Evolutionary conservation across 2,113 vertebrate species (phyloP).

Genomic region (human (Homo sapiens)): GRCh38 chr2:36131501-36132000

Average conservation of each 20-base stretch:
- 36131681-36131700: not conserved
- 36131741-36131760: conserved; percentile 3
- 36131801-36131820: not conserved
- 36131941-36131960: not conserved
- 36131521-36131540: not conserved
- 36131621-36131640: not conserved
- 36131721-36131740: not conserved
- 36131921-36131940: not conserved
- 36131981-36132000: not conserved
- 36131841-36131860: not conserved
- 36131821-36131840: conserved; percentile 16
- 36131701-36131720: not conserved
- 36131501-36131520: not conserved
- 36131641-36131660: not conserved
- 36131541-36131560: not conserved
- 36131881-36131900: not conserved
- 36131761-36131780: not conserved
- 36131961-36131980: not conserved
- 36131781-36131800: not conserved
- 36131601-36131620: not conserved
- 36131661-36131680: not conserved
- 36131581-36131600: not conserved
- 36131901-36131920: not conserved
- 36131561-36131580: not conserved
- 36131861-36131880: not conserved